A percentile compares a stretch with the other conserved stretches of the same genome.
Evolutionary conservation across 1,140 invertebrate species (phyloP).

Genomic region (Procambarus clarkii): DNA sequence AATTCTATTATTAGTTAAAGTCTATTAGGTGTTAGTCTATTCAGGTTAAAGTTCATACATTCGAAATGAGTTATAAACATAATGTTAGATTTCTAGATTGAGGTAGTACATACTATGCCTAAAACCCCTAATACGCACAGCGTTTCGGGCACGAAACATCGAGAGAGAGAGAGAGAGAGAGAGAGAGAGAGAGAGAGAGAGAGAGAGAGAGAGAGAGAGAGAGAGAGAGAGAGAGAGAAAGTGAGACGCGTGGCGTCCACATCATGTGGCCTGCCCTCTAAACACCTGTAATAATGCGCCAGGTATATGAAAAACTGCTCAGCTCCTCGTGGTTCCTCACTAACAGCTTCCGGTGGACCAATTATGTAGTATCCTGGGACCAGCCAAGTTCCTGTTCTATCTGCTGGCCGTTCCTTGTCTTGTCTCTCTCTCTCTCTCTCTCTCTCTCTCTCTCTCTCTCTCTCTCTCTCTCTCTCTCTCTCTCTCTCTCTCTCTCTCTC

Average conservation of each 20-base stretch:
- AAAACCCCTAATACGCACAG: too few relatives aligned
- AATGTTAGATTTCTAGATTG: too few relatives aligned
- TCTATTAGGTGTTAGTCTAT: too few relatives aligned
- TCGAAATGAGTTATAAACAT: too few relatives aligned
- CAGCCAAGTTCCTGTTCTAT: neutral
- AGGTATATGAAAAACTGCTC: neutral
- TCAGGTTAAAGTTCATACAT: too few relatives aligned
- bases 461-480: neutral
- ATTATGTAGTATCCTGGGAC: constrained; percentile 13
- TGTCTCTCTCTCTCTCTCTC: constrained; percentile 1
- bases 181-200: too few relatives aligned
- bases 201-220: too few relatives aligned
- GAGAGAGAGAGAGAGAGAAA: too few relatives aligned
- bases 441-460: neutral
- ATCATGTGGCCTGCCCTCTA: neutral
- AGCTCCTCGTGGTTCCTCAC: constrained; percentile 39
- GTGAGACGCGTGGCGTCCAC: constrained; percentile 7
- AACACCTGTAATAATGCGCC: constrained; percentile 35
- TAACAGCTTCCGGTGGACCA: constrained; percentile 39
- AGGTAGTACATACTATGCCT: too few relatives aligned
- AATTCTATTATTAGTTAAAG: too few relatives aligned
- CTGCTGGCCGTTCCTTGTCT: neutral
- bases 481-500: neutral
- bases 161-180: too few relatives aligned
- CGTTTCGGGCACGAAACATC: too few relatives aligned